Evolutionary conservation across 1,140 invertebrate species (phyloP).

Genomic region (Carposina sasakii): DNA sequence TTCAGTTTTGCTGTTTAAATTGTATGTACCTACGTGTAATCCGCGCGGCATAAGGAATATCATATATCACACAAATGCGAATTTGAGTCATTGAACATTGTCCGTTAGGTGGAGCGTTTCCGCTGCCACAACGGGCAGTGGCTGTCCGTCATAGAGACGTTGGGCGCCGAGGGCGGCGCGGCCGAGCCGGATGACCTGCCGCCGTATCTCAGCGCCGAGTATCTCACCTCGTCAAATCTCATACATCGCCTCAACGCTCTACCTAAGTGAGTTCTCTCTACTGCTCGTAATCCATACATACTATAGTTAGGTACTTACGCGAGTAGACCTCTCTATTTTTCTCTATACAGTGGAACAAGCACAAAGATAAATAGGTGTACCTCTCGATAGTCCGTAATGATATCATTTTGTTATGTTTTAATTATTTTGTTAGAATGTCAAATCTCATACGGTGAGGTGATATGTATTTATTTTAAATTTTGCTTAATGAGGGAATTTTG

Average conservation of each 20-base stretch:
- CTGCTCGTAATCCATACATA: not conserved
- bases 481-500: too few species aligned
- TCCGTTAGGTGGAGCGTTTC: slow-evolving; percentile 93
- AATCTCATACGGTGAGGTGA: too few species aligned
- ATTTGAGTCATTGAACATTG: too few species aligned
- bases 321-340: too few species aligned
- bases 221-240: slow-evolving; percentile 80
- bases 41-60: too few species aligned
- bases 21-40: too few species aligned
- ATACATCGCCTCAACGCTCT: slow-evolving; percentile 79
- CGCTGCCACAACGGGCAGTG: slow-evolving; percentile 97
- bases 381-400: not conserved
- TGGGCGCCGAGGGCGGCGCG: slow-evolving; percentile 67
- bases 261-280: slow-evolving; percentile 52
- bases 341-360: too few species aligned
- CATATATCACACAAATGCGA: too few species aligned
- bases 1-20: too few species aligned
- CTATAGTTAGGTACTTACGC: not conserved
- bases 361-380: not conserved
- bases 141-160: slow-evolving; percentile 93
- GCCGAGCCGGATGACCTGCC: slow-evolving; percentile 75
- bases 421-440: not conserved
- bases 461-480: too few species aligned
- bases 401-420: not conserved
- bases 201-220: slow-evolving; percentile 81